phyloP scores from a whole-genome alignment of 2,888 invertebrate genomes.

The Agriotes lineatus region DNA sequence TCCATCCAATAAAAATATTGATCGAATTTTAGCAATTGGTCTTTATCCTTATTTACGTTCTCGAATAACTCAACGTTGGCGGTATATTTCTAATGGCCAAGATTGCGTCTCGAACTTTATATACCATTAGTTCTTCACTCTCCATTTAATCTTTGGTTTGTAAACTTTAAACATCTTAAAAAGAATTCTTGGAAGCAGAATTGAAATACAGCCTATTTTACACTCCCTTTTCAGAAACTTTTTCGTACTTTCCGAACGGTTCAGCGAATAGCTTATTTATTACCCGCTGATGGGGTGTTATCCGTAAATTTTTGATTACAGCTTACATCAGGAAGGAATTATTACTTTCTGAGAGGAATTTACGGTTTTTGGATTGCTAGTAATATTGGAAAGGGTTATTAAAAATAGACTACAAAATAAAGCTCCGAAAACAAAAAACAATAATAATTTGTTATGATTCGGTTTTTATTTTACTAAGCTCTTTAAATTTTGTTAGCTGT shows the following conservation, averaged over 20 bases:
- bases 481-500: too few relatives aligned
- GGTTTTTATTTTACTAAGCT: too few relatives aligned
- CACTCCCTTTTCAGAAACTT: conserved; percentile 15
- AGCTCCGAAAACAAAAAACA: too few relatives aligned
- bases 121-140: conserved; percentile 37
- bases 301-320: neutral
- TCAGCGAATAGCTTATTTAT: conserved; percentile 5
- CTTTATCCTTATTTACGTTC: neutral
- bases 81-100: neutral
- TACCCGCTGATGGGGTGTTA: conserved; percentile 1
- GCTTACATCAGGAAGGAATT: neutral
- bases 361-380: neutral
- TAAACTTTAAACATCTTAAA: conserved; percentile 25
- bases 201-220: conserved; percentile 13
- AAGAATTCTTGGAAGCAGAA: conserved; percentile 35
- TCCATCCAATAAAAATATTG: too few relatives aligned
- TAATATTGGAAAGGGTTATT: too few relatives aligned
- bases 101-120: conserved; percentile 7
- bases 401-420: too few relatives aligned
- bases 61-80: neutral
- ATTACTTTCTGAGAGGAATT: neutral
- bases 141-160: conserved; percentile 33
- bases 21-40: too few relatives aligned
- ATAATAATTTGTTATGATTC: too few relatives aligned
- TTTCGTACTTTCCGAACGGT: conserved; percentile 6